phyloP scores from a whole-genome alignment of 2,888 invertebrate genomes.

The Epirrhoe alternata region DNA sequence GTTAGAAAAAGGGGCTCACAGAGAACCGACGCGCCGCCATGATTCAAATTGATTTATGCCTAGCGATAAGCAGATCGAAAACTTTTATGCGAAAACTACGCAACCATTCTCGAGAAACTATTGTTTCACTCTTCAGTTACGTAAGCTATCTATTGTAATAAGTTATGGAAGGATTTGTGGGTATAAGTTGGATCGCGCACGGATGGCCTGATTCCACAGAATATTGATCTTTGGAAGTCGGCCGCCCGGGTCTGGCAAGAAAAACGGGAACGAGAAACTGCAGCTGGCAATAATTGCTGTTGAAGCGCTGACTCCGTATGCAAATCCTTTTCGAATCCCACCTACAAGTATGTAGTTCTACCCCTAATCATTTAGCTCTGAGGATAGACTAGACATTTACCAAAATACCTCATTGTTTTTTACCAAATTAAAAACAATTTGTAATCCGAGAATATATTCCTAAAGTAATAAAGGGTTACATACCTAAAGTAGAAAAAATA shows the following conservation, averaged over 20 bases:
- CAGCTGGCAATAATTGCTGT: conserved; percentile 42
- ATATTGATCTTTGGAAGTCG: conserved; percentile 75
- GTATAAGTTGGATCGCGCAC: conserved; percentile 68
- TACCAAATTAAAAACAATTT: conserved; percentile 32
- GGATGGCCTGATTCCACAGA: conserved; percentile 71
- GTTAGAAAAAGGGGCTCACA: conserved; percentile 74
- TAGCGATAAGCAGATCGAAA: conserved; percentile 75
- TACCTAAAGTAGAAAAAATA: conserved; percentile 44
- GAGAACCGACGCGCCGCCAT: conserved; percentile 69
- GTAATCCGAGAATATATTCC: conserved; percentile 42
- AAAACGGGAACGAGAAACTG: conserved; percentile 59
- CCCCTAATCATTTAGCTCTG: not conserved
- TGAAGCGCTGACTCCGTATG: not conserved
- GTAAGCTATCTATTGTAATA: conserved; percentile 72
- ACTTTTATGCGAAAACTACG: conserved; percentile 55
- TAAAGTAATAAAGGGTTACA: conserved; percentile 43
- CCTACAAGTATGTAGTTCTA: not conserved
- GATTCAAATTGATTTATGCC: conserved; percentile 82
- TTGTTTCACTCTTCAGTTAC: conserved; percentile 64
- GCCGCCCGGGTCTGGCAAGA: conserved; percentile 59
- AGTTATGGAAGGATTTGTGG: conserved; percentile 74
- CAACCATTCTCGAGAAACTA: conserved; percentile 62
- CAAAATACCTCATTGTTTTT: not conserved
- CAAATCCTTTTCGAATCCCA: not conserved
- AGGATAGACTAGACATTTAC: not conserved